These are phyloP conservation scores for Coregonus ussuriensis DNA, from an alignment of 2,797 vertebrate species.

Conservation along the genomic window DNA sequence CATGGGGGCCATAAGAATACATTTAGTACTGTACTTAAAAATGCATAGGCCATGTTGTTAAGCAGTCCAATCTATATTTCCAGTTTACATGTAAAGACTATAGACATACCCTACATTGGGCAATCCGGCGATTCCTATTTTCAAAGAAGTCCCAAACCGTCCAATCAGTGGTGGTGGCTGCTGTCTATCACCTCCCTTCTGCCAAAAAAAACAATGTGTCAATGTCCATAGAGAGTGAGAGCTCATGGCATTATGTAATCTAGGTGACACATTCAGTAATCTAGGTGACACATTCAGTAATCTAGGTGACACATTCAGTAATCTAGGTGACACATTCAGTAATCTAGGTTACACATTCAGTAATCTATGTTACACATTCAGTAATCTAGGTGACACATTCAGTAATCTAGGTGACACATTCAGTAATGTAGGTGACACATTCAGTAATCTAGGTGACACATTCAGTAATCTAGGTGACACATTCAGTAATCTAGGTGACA, in stretches of 20 bases:
- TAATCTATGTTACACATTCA: slow-evolving; percentile 30
- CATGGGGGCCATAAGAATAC: not conserved
- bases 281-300: slow-evolving; percentile 33
- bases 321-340: too few species aligned
- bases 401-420: slow-evolving; percentile 32
- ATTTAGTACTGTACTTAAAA: too few species aligned
- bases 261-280: slow-evolving; percentile 33
- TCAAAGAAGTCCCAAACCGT: slow-evolving; percentile 94
- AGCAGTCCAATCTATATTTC: not conserved
- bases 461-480: slow-evolving; percentile 32
- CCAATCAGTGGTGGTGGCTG: slow-evolving; percentile 89
- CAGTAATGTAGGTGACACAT: slow-evolving; percentile 31
- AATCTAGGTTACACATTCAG: slow-evolving; percentile 34
- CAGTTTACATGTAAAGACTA: not conserved
- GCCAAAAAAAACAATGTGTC: slow-evolving; percentile 61
- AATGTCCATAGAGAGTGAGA: slow-evolving; percentile 47
- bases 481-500: not conserved
- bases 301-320: slow-evolving; percentile 33
- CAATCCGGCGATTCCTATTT: slow-evolving; percentile 97
- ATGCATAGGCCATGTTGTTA: not conserved
- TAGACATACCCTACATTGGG: slow-evolving; percentile 94
- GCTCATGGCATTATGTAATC: slow-evolving; percentile 54
- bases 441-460: slow-evolving; percentile 31
- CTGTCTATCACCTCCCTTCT: slow-evolving; percentile 86
- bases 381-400: slow-evolving; percentile 33